These are phyloP conservation scores for Aplysia californica DNA, from an alignment of 1,140 invertebrate species.

Conservation along the genomic window DNA sequence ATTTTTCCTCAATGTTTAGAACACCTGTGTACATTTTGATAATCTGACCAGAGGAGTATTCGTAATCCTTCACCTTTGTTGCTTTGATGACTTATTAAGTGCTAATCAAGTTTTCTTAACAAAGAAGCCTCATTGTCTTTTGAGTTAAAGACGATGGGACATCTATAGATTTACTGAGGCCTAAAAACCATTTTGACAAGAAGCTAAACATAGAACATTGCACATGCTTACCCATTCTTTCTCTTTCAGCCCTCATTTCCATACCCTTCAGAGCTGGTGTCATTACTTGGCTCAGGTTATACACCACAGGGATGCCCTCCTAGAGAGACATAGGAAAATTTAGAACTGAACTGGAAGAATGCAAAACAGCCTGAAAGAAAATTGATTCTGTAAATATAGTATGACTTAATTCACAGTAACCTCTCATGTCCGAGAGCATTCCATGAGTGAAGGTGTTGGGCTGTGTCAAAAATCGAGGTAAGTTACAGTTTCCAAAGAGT, in stretches of 20 bases:
- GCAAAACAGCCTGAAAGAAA: too few relatives aligned
- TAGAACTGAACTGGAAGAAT: too few relatives aligned
- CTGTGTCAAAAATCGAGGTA: too few relatives aligned
- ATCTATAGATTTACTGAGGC: not conserved
- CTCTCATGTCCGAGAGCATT: too few relatives aligned
- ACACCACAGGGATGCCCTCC: conserved; percentile 18
- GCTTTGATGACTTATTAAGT: not conserved
- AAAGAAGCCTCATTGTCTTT: not conserved
- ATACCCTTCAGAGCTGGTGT: conserved; percentile 3
- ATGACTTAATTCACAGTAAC: too few relatives aligned
- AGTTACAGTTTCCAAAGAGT: too few relatives aligned
- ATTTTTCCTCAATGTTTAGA: too few relatives aligned
- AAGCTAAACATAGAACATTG: not conserved
- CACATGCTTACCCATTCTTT: conserved; percentile 13
- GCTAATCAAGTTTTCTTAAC: not conserved
- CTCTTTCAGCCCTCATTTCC: conserved; percentile 1
- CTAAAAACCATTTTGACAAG: not conserved
- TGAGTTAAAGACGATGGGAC: not conserved
- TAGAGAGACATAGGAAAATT: not conserved
- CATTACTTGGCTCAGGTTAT: conserved; percentile 15
- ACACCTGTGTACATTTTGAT: too few relatives aligned
- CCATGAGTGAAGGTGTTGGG: too few relatives aligned
- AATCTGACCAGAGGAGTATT: not conserved
- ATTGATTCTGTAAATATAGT: too few relatives aligned
- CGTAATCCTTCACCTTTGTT: not conserved